phyloP scores from a whole-genome alignment of 2,797 vertebrate genomes.

The Eurystomus glaucurus region DNA sequence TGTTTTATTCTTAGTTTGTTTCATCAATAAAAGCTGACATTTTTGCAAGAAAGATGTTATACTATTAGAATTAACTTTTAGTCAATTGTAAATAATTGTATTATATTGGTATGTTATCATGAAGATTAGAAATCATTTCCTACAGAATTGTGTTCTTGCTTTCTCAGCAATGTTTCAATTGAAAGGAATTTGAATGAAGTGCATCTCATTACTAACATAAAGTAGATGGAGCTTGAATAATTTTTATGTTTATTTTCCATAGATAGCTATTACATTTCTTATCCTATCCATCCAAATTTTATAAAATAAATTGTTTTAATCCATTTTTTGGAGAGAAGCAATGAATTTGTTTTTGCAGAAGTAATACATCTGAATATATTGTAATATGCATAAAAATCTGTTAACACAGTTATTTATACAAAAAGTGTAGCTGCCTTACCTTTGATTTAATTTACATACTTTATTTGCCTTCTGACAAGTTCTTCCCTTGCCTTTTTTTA shows the following conservation, averaged over 20 bases:
- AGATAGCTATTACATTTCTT: constrained; percentile 86
- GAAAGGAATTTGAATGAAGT: constrained; percentile 91
- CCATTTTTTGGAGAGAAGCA: constrained; percentile 83
- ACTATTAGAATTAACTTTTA: constrained; percentile 88
- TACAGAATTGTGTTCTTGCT: constrained; percentile 87
- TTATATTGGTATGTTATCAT: constrained; percentile 87
- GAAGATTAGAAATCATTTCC: constrained; percentile 90
- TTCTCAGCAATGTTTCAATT: constrained; percentile 89
- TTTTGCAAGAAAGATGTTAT: constrained; percentile 87
- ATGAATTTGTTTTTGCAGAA: constrained; percentile 87
- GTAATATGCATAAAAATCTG: constrained; percentile 86
- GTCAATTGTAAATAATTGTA: constrained; percentile 90
- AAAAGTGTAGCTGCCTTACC: constrained; percentile 87
- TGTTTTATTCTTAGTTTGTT: constrained; percentile 87
- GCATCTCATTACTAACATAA: constrained; percentile 89
- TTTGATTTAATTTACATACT: constrained; percentile 89
- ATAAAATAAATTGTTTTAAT: constrained; percentile 89
- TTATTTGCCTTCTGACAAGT: constrained; percentile 87
- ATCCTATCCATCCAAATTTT: constrained; percentile 87
- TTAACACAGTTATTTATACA: constrained; percentile 88
- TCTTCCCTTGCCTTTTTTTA: constrained; percentile 86
- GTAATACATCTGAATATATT: constrained; percentile 85
- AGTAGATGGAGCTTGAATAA: constrained; percentile 88
- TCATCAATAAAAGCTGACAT: constrained; percentile 88
- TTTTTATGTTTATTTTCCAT: constrained; percentile 88